Conservation (phyloP, 2,113 vertebrate genomes). For the Felis catus region F.catus_Fca126_mat1.0 CM031415.1:119993001-119993500, state of each 20-base stretch:
- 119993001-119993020: neutral
- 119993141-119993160: neutral
- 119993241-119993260: neutral
- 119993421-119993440: neutral
- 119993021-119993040: neutral
- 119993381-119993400: neutral
- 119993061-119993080: neutral
- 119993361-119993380: neutral
- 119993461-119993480: neutral
- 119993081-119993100: neutral
- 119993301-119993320: neutral
- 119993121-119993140: neutral
- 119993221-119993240: neutral
- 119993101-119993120: neutral
- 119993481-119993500: neutral
- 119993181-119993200: neutral
- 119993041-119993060: neutral
- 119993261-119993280: neutral
- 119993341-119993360: neutral
- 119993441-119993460: neutral
- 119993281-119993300: neutral
- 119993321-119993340: neutral
- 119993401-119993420: neutral
- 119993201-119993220: constrained; percentile 1
- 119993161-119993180: neutral